phyloP scores from a whole-genome alignment of 1,140 invertebrate genomes.

The Leptinotarsa undecemlineata region DNA sequence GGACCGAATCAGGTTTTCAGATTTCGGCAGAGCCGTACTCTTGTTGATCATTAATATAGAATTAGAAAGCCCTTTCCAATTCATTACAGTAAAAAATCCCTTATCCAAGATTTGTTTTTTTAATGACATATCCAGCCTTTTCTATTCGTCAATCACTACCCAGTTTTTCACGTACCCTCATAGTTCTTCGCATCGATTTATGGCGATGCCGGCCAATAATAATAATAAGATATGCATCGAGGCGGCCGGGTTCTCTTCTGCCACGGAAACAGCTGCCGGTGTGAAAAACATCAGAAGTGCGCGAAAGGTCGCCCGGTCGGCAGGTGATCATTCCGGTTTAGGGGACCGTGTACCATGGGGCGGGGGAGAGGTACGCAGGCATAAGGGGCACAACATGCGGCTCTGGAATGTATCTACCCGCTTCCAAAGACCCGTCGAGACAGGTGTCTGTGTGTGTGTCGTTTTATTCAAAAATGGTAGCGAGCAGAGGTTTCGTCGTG shows the following conservation, averaged over 20 bases:
- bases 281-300: conserved; percentile 7
- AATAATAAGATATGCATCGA: background rate
- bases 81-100: no score
- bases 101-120: no score
- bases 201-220: background rate
- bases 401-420: background rate
- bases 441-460: background rate
- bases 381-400: background rate
- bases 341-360: background rate
- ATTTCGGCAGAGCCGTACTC: no score
- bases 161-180: background rate
- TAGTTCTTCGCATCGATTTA: background rate
- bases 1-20: no score
- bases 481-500: conserved; percentile 1
- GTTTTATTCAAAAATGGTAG: conserved; percentile 1
- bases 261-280: conserved; percentile 3
- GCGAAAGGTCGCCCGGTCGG: conserved; percentile 3
- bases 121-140: background rate
- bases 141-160: background rate
- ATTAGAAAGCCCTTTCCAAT: no score
- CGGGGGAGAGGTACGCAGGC: background rate
- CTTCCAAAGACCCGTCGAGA: background rate
- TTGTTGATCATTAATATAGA: no score
- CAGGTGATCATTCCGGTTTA: conserved; percentile 5
- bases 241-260: background rate